Conservation (phyloP, 1,140 invertebrate genomes). For the Aphidius gifuensis region DNA sequence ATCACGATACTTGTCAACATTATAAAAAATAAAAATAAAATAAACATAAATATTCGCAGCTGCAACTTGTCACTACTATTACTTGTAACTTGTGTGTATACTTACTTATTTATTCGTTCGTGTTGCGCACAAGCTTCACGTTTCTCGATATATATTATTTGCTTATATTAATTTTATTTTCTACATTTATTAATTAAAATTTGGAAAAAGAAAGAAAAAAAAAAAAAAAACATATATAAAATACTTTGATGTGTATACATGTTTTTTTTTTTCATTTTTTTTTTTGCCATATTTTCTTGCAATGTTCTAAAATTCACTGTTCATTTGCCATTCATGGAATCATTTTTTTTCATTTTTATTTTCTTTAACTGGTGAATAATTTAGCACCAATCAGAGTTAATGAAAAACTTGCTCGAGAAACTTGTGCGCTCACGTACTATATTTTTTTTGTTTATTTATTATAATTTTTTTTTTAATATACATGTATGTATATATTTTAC, state of each 20-base stretch:
- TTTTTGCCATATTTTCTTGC: neutral
- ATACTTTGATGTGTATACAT: constrained; percentile 12
- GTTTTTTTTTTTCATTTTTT: constrained; percentile 14
- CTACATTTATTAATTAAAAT: no score
- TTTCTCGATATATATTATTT: neutral
- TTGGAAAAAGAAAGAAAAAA: no score
- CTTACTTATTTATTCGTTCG: constrained; percentile 42
- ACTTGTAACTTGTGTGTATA: constrained; percentile 48
- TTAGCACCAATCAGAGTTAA: neutral
- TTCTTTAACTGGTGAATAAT: constrained; percentile 26
- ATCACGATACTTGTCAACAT: no score
- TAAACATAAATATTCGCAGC: constrained; percentile 44
- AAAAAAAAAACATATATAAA: no score
- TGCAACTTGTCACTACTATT: constrained; percentile 57
- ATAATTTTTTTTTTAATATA: constrained; percentile 40
- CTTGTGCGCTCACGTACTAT: constrained; percentile 48
- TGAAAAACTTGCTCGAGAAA: constrained; percentile 33
- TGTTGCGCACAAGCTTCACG: constrained; percentile 51
- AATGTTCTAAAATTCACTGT: constrained; percentile 5
- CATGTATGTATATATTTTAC: constrained; percentile 56
- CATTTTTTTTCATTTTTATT: constrained; percentile 40
- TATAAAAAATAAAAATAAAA: no score
- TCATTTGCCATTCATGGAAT: constrained; percentile 38
- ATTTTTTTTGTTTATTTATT: neutral
- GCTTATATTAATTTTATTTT: no score